Percentiles rank a stretch among this genome's conserved stretches.
phyloP scores from a whole-genome alignment of 30 jellyfish, hydroid and myxozoan species.

The Chironex yamaguchii region DNA sequence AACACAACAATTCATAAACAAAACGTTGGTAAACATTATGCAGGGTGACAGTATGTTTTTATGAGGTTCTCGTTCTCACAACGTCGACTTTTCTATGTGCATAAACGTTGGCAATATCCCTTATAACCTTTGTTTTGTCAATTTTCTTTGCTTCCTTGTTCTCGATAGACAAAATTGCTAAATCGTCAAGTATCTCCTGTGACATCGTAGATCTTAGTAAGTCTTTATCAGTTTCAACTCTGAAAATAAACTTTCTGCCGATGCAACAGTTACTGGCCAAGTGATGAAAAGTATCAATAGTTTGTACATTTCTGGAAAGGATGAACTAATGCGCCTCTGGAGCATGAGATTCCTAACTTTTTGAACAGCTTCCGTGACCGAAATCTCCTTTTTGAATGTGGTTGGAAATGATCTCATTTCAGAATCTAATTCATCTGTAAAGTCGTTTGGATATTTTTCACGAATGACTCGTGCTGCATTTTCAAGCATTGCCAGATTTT shows the following conservation, averaged over 20 bases:
- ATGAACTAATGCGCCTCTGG: conserved; percentile 51
- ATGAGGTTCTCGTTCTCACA: no score
- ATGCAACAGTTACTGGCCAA: conserved; percentile 46
- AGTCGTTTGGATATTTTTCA: conserved; percentile 1
- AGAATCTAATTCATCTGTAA: conserved; percentile 29
- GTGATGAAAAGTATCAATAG: conserved; percentile 36
- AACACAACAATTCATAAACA: no score
- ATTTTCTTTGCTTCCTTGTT: conserved; percentile 44
- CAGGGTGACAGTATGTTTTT: no score
- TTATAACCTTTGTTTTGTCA: conserved; percentile 11
- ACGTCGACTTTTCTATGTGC: no score
- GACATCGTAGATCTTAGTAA: conserved; percentile 33
- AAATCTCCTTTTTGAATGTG: conserved; percentile 2
- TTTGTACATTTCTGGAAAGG: conserved; percentile 25
- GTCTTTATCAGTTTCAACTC: conserved; percentile 31
- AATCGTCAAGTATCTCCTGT: conserved; percentile 15
- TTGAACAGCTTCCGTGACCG: background rate
- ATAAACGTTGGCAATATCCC: no score
- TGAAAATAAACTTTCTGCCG: conserved; percentile 41
- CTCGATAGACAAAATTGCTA: conserved; percentile 39
- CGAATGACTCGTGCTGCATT: background rate
- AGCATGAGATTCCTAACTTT: conserved; percentile 22
- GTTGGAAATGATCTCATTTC: conserved; percentile 28
- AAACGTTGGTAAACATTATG: no score
- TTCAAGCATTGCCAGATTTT: background rate